Evolutionary conservation across 1,140 invertebrate species (phyloP).

Genomic region (Drosophila seguyi): DNA sequence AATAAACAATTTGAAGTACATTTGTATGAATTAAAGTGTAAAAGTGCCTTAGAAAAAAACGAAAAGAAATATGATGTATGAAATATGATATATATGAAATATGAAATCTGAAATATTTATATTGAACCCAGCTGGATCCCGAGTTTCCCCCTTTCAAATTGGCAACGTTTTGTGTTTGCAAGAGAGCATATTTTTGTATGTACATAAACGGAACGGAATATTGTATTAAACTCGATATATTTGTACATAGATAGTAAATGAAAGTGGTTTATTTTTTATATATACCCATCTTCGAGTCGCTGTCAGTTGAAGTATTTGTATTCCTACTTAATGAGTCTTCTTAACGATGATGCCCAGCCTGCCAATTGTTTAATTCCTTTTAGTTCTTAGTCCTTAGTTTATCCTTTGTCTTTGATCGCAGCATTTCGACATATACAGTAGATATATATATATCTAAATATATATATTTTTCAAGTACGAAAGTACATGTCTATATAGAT

Average conservation of each 20-base stretch:
- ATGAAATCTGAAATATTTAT: constrained; percentile 25
- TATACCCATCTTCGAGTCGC: constrained; percentile 51
- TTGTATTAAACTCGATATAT: constrained; percentile 40
- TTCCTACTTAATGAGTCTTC: constrained; percentile 71
- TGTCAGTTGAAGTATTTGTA: constrained; percentile 53
- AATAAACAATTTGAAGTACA: constrained; percentile 43
- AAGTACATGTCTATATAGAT: constrained; percentile 23
- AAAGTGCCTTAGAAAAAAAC: constrained; percentile 77
- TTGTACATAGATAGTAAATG: constrained; percentile 49
- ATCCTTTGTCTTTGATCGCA: constrained; percentile 17
- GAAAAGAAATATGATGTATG: constrained; percentile 2
- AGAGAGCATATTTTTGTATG: constrained; percentile 64
- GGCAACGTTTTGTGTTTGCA: constrained; percentile 25
- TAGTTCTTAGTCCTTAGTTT: constrained; percentile 16
- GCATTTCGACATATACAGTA: constrained; percentile 18
- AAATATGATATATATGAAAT: constrained; percentile 7
- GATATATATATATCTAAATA: background rate
- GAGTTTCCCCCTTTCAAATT: constrained; percentile 30
- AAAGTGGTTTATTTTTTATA: constrained; percentile 20
- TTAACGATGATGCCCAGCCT: constrained; percentile 65
- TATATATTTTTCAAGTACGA: constrained; percentile 27
- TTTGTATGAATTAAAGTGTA: constrained; percentile 67
- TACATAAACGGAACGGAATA: constrained; percentile 45
- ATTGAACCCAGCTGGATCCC: constrained; percentile 22
- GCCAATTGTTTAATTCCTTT: constrained; percentile 64